Percentiles rank a stretch among this genome's conserved stretches.
These are phyloP conservation scores for Sciurus carolinensis DNA, from an alignment of 2,797 vertebrate genomes.

Conservation along the genomic window DNA sequence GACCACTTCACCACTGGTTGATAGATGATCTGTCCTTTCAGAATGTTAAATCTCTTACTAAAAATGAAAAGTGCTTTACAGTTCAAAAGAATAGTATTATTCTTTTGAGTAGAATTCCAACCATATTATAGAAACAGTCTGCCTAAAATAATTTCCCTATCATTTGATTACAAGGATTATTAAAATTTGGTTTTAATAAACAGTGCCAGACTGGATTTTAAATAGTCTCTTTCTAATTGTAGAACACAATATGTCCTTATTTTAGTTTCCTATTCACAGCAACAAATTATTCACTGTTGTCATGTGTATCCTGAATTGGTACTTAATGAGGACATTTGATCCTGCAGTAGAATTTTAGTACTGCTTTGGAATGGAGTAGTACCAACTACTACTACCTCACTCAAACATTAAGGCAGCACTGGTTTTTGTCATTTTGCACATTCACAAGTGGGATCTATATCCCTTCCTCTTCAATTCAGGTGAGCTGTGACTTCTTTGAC, in stretches of 20 bases:
- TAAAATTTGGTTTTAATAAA: slow-evolving; percentile 82
- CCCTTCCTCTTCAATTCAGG: not conserved
- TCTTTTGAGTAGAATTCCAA: slow-evolving; percentile 59
- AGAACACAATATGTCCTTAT: slow-evolving; percentile 73
- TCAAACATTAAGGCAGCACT: slow-evolving; percentile 20
- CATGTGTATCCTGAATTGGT: slow-evolving; percentile 46
- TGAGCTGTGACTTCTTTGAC: slow-evolving; percentile 1
- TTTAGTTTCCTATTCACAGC: slow-evolving; percentile 73
- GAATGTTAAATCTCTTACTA: slow-evolving; percentile 45
- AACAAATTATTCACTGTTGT: slow-evolving; percentile 78
- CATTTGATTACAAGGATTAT: slow-evolving; percentile 55
- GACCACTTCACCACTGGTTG: not conserved
- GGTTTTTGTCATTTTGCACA: not conserved
- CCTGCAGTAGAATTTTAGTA: slow-evolving; percentile 62
- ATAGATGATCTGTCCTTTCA: slow-evolving; percentile 38
- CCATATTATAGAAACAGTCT: slow-evolving; percentile 1
- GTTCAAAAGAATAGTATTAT: not conserved
- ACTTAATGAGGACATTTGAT: slow-evolving; percentile 58
- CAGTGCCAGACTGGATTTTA: slow-evolving; percentile 72
- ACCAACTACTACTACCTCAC: slow-evolving; percentile 39
- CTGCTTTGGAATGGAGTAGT: slow-evolving; percentile 59
- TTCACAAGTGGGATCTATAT: not conserved
- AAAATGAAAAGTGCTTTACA: slow-evolving; percentile 71
- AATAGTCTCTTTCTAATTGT: slow-evolving; percentile 73
- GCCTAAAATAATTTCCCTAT: slow-evolving; percentile 65